phyloP scores from a whole-genome alignment of 2,888 invertebrate genomes.

The Tetramorium bicarinatum region DNA sequence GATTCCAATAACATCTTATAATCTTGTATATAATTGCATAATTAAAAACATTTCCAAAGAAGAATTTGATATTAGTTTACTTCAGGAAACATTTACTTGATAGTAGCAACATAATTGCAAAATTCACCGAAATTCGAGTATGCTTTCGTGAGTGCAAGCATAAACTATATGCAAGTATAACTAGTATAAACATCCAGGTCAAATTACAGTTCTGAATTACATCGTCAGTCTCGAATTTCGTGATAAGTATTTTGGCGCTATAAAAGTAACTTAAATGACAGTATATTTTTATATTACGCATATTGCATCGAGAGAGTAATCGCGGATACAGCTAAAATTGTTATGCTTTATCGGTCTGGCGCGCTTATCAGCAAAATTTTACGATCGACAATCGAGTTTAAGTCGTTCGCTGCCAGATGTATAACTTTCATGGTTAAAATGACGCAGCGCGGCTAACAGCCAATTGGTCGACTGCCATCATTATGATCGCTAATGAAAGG shows the following conservation, averaged over 20 bases:
- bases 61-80: neutral
- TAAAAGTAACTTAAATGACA: neutral
- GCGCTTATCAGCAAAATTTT: slow-evolving; percentile 36
- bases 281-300: neutral
- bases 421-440: slow-evolving; percentile 13
- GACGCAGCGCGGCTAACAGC: neutral
- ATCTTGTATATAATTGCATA: neutral
- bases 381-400: slow-evolving; percentile 11
- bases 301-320: neutral
- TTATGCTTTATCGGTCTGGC: neutral
- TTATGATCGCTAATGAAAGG: neutral
- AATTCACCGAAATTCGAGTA: neutral
- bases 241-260: neutral
- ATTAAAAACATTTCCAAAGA: neutral
- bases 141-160: neutral
- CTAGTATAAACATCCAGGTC: slow-evolving; percentile 1
- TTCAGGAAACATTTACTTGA: neutral
- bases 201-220: neutral
- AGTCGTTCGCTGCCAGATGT: slow-evolving; percentile 30
- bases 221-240: neutral
- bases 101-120: neutral
- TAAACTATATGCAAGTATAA: slow-evolving; percentile 8
- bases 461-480: neutral
- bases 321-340: neutral
- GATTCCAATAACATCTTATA: neutral